These are phyloP conservation scores for Todiramphus chloris DNA, from an alignment of 2,113 vertebrate genomes.

Conservation along the genomic window DNA sequence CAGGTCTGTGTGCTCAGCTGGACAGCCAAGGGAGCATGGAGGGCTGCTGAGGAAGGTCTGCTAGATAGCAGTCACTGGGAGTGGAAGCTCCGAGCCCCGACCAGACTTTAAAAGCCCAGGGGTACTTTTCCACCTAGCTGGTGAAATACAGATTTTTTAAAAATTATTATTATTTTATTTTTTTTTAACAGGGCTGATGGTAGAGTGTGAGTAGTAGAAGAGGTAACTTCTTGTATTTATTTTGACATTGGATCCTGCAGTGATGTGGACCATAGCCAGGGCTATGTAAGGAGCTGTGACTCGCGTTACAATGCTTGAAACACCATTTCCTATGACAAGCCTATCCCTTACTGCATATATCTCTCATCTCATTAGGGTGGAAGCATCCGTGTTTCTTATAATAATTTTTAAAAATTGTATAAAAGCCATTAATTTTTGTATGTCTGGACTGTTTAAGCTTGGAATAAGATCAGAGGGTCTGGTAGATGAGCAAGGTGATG, in stretches of 20 bases:
- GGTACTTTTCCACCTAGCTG: not conserved
- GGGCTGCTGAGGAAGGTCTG: not conserved
- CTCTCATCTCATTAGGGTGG: not conserved
- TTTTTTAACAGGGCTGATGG: not conserved
- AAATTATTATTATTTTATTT: not conserved
- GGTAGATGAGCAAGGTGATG: not conserved
- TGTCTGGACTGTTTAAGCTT: not conserved
- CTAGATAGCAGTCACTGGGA: accelerated
- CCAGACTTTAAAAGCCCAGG: not conserved
- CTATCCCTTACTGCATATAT: not conserved
- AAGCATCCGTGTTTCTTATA: not conserved
- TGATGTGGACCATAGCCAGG: not conserved
- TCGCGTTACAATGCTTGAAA: not conserved
- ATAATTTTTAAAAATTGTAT: not conserved
- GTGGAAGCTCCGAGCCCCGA: not conserved
- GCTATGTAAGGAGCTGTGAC: not conserved
- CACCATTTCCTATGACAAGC: not conserved
- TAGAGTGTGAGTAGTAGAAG: not conserved
- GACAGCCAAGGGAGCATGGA: accelerated
- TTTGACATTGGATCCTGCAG: not conserved
- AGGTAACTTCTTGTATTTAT: not conserved
- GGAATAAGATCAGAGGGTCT: not conserved
- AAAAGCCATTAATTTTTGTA: not conserved
- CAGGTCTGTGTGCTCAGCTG: not conserved
- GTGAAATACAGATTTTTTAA: not conserved